Percentiles rank a stretch among this genome's conserved stretches.
phyloP scores from a whole-genome alignment of 2,113 vertebrate genomes.

The Nesogale talazaci region DNA sequence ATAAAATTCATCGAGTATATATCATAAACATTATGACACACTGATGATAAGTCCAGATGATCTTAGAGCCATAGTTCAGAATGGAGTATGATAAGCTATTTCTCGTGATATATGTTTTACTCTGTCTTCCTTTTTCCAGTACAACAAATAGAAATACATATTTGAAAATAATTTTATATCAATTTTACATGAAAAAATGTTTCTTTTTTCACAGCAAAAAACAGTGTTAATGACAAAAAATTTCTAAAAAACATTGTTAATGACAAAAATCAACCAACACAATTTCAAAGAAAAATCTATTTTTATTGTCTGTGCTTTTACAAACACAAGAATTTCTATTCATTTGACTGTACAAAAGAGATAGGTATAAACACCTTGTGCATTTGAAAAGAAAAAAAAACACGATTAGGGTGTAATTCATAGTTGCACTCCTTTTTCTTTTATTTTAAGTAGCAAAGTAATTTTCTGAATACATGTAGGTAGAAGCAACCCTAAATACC shows the following conservation, averaged over 20 bases:
- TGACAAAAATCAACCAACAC: slow-evolving; percentile 61
- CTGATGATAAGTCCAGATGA: neutral
- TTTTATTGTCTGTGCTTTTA: slow-evolving; percentile 61
- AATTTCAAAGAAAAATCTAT: slow-evolving; percentile 66
- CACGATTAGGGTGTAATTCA: slow-evolving; percentile 21
- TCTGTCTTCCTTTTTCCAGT: slow-evolving; percentile 44
- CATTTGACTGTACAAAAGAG: slow-evolving; percentile 42
- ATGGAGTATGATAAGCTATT: neutral
- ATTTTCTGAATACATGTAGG: neutral
- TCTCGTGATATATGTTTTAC: neutral
- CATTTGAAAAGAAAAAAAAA: slow-evolving; percentile 49
- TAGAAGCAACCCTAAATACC: slow-evolving; percentile 43
- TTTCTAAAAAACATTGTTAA: slow-evolving; percentile 58
- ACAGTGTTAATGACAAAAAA: slow-evolving; percentile 33
- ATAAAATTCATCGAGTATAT: slow-evolving; percentile 4
- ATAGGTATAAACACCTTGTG: slow-evolving; percentile 36
- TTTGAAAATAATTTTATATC: neutral
- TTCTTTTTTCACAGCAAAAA: slow-evolving; percentile 29
- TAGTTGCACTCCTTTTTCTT: slow-evolving; percentile 19
- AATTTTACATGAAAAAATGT: neutral
- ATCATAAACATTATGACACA: neutral
- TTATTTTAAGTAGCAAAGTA: slow-evolving; percentile 40
- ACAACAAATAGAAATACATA: slow-evolving; percentile 42
- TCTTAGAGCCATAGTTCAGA: neutral
- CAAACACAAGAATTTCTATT: slow-evolving; percentile 41